A percentile compares a stretch with the other conserved stretches of the same genome.
phyloP scores from a whole-genome alignment of 2,113 vertebrate genomes.

The Barnardius zonarius region DNA sequence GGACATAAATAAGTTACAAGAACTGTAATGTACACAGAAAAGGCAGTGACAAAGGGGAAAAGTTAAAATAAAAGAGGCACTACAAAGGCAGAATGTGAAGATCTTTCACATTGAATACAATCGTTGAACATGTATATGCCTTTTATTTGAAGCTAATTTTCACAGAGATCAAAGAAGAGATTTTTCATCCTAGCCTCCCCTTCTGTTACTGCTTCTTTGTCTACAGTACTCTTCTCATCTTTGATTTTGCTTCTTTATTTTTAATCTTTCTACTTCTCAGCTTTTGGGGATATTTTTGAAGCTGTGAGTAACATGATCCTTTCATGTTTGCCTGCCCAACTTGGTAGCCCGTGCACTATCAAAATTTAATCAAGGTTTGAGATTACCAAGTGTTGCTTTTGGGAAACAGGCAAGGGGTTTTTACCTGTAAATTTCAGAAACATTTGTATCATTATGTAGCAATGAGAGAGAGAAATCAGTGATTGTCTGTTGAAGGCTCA shows the following conservation, averaged over 20 bases:
- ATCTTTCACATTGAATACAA: not conserved
- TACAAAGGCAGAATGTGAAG: not conserved
- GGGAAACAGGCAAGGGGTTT: not conserved
- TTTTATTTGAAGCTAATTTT: not conserved
- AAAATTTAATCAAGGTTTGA: not conserved
- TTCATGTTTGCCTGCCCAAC: not conserved
- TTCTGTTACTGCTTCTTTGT: not conserved
- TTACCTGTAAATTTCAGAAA: not conserved
- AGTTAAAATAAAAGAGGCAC: not conserved
- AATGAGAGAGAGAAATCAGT: not conserved
- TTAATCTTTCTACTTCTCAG: not conserved
- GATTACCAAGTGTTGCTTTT: not conserved
- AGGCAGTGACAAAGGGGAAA: not conserved
- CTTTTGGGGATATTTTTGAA: not conserved
- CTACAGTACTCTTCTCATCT: not conserved
- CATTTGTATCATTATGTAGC: not conserved
- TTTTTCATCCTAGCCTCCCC: not conserved
- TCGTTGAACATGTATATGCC: not conserved
- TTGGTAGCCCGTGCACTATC: not conserved
- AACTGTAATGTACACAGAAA: not conserved
- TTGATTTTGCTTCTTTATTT: not conserved
- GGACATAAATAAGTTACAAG: not conserved
- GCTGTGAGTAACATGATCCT: not conserved
- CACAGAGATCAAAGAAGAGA: not conserved
- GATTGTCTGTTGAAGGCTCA: not conserved